Evolutionary conservation across 1,140 invertebrate species (phyloP).

Genomic region (Platyura marginata): DNA sequence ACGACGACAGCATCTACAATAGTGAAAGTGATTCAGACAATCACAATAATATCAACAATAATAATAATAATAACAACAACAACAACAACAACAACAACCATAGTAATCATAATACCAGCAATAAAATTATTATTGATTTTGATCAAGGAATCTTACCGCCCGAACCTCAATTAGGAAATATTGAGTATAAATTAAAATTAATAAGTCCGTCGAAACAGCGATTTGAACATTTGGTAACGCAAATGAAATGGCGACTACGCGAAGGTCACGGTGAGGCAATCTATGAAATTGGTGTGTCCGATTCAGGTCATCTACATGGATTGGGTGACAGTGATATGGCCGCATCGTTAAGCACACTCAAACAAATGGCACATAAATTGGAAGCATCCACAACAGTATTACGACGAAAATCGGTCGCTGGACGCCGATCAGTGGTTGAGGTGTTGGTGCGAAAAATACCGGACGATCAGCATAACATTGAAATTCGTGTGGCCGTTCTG

Average conservation of each 20-base stretch:
- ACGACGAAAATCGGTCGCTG: slow-evolving; percentile 25
- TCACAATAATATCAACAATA: slow-evolving; percentile 9
- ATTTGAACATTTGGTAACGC: slow-evolving; percentile 78
- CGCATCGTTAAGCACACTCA: slow-evolving; percentile 61
- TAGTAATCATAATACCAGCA: slow-evolving; percentile 22
- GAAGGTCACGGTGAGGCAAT: slow-evolving; percentile 87
- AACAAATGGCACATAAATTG: slow-evolving; percentile 68
- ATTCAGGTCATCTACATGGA: slow-evolving; percentile 73
- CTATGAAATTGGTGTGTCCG: slow-evolving; percentile 92
- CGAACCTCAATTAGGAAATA: slow-evolving; percentile 76
- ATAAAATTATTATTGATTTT: slow-evolving; percentile 21
- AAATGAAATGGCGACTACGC: slow-evolving; percentile 77
- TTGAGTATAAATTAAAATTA: slow-evolving; percentile 85
- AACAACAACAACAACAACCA: slow-evolving; percentile 5
- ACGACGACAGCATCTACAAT: slow-evolving; percentile 14
- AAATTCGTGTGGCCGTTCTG: slow-evolving; percentile 78
- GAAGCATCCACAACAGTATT: slow-evolving; percentile 58
- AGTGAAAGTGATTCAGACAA: background rate
- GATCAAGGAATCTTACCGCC: slow-evolving; percentile 50
- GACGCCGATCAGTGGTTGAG: slow-evolving; percentile 48
- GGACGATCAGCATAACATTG: slow-evolving; percentile 79
- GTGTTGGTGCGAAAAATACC: slow-evolving; percentile 81
- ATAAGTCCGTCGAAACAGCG: slow-evolving; percentile 65
- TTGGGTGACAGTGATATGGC: slow-evolving; percentile 61
- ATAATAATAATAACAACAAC: slow-evolving; percentile 8